Evolutionary conservation across 2,113 vertebrate species (phyloP).

Genomic region (Mesocricetus auratus): DNA sequence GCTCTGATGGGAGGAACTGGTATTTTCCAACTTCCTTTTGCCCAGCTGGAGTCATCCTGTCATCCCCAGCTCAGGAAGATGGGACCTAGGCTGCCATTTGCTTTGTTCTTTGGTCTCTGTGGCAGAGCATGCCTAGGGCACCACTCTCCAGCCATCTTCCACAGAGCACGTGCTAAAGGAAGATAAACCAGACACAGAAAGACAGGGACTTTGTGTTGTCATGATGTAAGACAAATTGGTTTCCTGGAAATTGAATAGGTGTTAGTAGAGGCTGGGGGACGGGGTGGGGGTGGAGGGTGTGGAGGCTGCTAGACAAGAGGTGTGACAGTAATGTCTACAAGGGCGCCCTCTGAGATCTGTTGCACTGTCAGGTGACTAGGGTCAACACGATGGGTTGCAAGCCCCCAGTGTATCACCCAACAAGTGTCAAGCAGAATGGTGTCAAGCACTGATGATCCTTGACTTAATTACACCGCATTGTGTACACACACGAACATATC

Average conservation of each 20-base stretch:
- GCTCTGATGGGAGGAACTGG: not conserved
- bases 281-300: not conserved
- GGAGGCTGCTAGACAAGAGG: not conserved
- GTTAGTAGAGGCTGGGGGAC: not conserved
- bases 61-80: not conserved
- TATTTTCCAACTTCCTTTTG: not conserved
- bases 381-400: not conserved
- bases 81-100: not conserved
- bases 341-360: not conserved
- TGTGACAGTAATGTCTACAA: not conserved
- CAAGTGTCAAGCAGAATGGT: conserved; percentile 6
- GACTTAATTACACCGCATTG: not conserved
- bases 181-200: not conserved
- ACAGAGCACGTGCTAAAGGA: not conserved
- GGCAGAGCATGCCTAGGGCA: not conserved
- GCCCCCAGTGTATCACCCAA: not conserved
- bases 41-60: not conserved
- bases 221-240: not conserved
- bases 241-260: not conserved
- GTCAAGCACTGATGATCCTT: not conserved
- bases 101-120: not conserved
- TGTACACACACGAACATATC: not conserved
- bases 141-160: not conserved
- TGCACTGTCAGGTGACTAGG: not conserved
- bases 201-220: not conserved